A percentile compares a stretch with the other conserved stretches of the same genome.
Conservation (phyloP, 2,797 vertebrate genomes). For the Triplophysa bombifrons region DNA sequence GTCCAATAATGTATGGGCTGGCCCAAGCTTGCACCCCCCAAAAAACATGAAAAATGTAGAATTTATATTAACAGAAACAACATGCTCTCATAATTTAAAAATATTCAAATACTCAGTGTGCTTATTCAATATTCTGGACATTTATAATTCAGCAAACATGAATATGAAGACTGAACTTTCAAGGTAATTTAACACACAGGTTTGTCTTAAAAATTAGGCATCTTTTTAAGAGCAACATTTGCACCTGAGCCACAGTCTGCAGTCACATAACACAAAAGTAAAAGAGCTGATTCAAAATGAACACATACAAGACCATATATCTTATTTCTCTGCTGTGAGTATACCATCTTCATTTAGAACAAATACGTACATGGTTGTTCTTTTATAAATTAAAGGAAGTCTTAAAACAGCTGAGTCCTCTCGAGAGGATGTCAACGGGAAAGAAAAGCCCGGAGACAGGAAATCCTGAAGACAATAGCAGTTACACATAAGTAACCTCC, state of each 20-base stretch:
- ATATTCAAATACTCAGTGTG: neutral
- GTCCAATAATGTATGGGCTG: too few species aligned
- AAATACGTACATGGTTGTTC: neutral
- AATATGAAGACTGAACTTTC: neutral
- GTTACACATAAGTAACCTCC: slow-evolving; percentile 59
- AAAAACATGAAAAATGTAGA: too few species aligned
- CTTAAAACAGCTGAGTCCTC: slow-evolving; percentile 35
- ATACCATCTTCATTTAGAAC: neutral
- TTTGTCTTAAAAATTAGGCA: neutral
- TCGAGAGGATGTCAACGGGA: slow-evolving; percentile 64
- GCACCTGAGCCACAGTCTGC: neutral
- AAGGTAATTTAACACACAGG: neutral
- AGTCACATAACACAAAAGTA: neutral
- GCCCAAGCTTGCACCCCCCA: too few species aligned
- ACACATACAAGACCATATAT: neutral
- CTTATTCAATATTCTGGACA: neutral
- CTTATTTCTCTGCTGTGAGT: neutral
- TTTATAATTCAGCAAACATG: neutral
- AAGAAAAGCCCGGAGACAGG: slow-evolving; percentile 58
- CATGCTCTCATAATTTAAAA: neutral
- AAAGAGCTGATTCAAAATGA: slow-evolving; percentile 7
- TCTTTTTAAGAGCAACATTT: neutral
- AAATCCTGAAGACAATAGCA: slow-evolving; percentile 74
- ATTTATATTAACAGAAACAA: too few species aligned
- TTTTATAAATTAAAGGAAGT: slow-evolving; percentile 30